A percentile compares a stretch with the other conserved stretches of the same genome.
phyloP scores from a whole-genome alignment of 1,140 invertebrate species.

The Galendromus occidentalis region DNA sequence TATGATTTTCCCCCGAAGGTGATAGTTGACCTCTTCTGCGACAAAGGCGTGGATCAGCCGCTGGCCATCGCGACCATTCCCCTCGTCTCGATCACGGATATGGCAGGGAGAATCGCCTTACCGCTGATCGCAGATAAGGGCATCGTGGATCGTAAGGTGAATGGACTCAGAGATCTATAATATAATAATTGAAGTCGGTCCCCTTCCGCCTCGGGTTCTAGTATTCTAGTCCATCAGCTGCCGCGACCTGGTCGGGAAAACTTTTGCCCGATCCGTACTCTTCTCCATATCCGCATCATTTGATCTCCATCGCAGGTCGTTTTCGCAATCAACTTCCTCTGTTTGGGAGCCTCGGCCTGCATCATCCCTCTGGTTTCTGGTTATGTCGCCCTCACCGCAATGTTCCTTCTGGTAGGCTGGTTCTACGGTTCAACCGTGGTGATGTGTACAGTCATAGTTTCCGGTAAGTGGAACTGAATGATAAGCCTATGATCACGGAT shows the following conservation, averaged over 20 bases:
- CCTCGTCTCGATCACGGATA: background rate
- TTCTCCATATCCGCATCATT: no score
- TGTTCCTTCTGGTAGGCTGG: background rate
- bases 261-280: no score
- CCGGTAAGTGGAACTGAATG: background rate
- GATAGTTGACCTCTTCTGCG: background rate
- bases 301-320: background rate
- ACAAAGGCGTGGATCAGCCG: background rate
- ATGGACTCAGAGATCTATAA: no score
- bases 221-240: no score
- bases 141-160: background rate
- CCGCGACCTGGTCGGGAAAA: no score
- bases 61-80: background rate
- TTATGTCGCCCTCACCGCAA: background rate
- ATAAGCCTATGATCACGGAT: no score
- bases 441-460: background rate
- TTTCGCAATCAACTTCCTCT: background rate
- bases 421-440: background rate
- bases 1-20: background rate
- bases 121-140: background rate
- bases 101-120: background rate
- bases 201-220: no score
- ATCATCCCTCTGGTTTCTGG: background rate
- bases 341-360: background rate
- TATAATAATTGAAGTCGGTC: no score